Evolutionary conservation across 2,888 invertebrate species (phyloP), one percentile per base, ranked within the genome.

Genomic region (Synergus umbraculus): DNA sequence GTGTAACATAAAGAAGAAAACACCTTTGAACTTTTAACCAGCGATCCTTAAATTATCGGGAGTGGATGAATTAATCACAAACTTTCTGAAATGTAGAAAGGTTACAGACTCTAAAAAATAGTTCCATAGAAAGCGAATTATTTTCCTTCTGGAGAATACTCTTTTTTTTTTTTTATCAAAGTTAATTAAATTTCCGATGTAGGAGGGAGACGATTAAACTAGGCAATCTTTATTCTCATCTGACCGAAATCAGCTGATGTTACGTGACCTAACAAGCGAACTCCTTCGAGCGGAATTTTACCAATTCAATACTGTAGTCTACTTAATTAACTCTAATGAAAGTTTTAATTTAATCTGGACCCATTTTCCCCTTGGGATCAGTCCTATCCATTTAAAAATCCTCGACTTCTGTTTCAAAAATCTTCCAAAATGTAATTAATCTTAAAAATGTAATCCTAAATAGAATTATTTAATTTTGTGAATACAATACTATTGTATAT

Each of bases 201-300:
- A 46, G 46, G 46, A 8, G 7, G 37, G 12, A 67, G 44, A 13
- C 29, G 67, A 46, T 46, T 69, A 69, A 46, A 18, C 46, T 22
- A 46, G 46, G 67, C 46, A 37, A 37, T 73, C 37, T 73, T 73
- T 54, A 73, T n/a, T 73, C 69, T 49, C 49, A 73, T 37, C 37
- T 73, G 46, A 60, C 60, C 63, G 76, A 54, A 76, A 37, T 77
- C 77, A 76, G 77, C 80, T 73, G 79, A 58, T 78, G 58, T 79
- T 82, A 82, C 81, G 82, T 82, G 82, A 82, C 82, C 29, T 18
- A n/a, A 77, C 81, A 82, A 73, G 79, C 66, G 12, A 80, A 76
- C 41, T 79, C 49, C 80, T 79, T 76, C 79, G 79, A 79, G 69
- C 78, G 81, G 78, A 79, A 81, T 81, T 78, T 73, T 81, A 79